phyloP scores from a whole-genome alignment of 2,888 invertebrate species.

The Maniola hyperantus region DNA sequence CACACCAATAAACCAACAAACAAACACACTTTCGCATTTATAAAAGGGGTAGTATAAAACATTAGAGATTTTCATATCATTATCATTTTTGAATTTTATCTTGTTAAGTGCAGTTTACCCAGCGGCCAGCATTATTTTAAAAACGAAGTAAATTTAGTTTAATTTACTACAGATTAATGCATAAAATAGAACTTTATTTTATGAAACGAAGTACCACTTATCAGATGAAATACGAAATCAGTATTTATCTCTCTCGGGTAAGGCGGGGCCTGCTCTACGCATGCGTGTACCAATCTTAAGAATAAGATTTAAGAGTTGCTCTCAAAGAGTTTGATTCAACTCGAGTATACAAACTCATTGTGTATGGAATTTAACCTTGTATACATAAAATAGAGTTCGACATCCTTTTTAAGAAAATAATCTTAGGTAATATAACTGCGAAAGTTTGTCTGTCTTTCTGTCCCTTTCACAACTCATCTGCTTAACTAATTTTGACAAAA shows the following conservation, averaged over 20 bases:
- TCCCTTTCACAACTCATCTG: too few species aligned
- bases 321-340: conserved; percentile 33
- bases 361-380: not conserved
- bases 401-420: not conserved
- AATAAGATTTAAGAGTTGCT: conserved; percentile 59
- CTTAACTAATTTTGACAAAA: too few species aligned
- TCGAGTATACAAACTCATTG: conserved; percentile 3
- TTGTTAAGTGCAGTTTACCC: too few species aligned
- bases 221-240: conserved; percentile 54
- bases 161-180: not conserved
- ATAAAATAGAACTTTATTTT: not conserved
- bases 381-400: not conserved
- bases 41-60: too few species aligned
- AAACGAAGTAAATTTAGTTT: not conserved
- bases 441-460: too few species aligned
- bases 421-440: too few species aligned
- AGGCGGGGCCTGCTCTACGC: conserved; percentile 72
- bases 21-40: too few species aligned
- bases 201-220: not conserved
- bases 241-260: conserved; percentile 62
- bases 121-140: too few species aligned
- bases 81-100: too few species aligned
- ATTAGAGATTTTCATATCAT: too few species aligned
- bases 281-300: conserved; percentile 73
- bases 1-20: too few species aligned